Percentiles rank a stretch among this genome's conserved stretches.
Evolutionary conservation across 1,140 invertebrate species (phyloP).

Genomic region (Latrodectus geometricus): DNA sequence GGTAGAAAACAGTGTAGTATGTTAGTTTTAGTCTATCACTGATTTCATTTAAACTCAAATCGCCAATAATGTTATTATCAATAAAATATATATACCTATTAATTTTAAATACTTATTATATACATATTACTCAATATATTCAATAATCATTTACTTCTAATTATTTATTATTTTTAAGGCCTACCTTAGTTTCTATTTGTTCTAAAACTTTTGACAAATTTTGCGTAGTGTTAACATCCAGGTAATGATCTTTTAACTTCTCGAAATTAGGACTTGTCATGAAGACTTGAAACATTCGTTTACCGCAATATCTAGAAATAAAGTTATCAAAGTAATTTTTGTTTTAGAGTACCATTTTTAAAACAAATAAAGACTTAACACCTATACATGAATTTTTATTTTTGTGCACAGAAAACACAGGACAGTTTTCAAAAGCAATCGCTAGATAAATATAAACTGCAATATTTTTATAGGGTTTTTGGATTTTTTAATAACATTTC

Average conservation of each 20-base stretch:
- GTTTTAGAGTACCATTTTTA: not conserved
- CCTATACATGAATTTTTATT: not conserved
- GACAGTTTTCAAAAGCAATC: not conserved
- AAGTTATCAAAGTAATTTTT: not conserved
- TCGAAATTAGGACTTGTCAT: conserved; percentile 14
- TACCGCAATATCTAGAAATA: conserved; percentile 28
- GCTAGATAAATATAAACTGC: not conserved
- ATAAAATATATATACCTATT: no score
- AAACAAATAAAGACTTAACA: not conserved
- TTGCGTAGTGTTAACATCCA: conserved; percentile 3
- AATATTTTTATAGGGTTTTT: not conserved
- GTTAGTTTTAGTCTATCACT: no score
- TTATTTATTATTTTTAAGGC: no score
- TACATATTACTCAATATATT: no score
- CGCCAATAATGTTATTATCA: no score
- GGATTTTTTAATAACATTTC: no score
- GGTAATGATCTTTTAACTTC: conserved; percentile 22
- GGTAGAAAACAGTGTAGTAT: no score
- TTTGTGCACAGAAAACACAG: not conserved
- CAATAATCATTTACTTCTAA: no score
- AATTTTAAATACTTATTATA: no score
- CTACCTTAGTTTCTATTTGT: conserved; percentile 20
- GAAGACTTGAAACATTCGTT: conserved; percentile 28
- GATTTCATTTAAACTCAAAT: no score
- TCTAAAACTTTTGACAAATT: conserved; percentile 10